Percentiles rank a stretch among this genome's conserved stretches.
phyloP scores from a whole-genome alignment of 2,797 vertebrate species.

The Rhynchonycteris naso region DNA sequence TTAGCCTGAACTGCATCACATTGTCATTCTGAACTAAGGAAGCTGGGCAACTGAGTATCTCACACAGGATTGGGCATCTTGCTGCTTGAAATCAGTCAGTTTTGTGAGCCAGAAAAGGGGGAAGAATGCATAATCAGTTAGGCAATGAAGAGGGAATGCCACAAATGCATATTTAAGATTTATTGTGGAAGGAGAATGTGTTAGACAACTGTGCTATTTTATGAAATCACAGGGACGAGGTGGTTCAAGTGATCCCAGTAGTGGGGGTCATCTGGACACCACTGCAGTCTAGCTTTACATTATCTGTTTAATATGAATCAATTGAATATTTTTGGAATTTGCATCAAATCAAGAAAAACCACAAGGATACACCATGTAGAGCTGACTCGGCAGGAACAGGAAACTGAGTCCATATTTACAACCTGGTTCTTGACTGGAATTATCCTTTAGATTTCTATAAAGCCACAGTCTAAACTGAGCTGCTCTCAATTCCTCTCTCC shows the following conservation, averaged over 20 bases:
- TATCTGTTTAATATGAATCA: not conserved
- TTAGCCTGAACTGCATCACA: not conserved
- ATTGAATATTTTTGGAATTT: conserved; percentile 3
- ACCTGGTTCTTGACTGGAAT: conserved; percentile 2
- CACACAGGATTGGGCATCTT: not conserved
- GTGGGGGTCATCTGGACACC: not conserved
- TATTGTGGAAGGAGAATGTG: not conserved
- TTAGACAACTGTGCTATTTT: not conserved
- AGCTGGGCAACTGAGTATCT: not conserved
- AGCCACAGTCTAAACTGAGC: not conserved
- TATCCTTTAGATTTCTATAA: not conserved
- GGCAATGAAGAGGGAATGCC: not conserved
- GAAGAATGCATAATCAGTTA: not conserved
- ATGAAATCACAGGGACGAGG: not conserved
- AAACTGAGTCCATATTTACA: conserved; percentile 43
- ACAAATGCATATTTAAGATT: not conserved
- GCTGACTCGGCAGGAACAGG: not conserved
- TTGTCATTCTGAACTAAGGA: not conserved
- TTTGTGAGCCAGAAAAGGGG: not conserved
- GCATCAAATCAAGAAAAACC: conserved; percentile 31
- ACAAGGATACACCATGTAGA: not conserved
- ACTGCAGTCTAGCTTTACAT: not conserved
- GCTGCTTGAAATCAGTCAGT: not conserved
- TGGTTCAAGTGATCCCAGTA: not conserved
- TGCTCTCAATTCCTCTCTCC: not conserved